phyloP scores from a whole-genome alignment of 2,888 invertebrate genomes.

The Drosophila kanekoi region DNA sequence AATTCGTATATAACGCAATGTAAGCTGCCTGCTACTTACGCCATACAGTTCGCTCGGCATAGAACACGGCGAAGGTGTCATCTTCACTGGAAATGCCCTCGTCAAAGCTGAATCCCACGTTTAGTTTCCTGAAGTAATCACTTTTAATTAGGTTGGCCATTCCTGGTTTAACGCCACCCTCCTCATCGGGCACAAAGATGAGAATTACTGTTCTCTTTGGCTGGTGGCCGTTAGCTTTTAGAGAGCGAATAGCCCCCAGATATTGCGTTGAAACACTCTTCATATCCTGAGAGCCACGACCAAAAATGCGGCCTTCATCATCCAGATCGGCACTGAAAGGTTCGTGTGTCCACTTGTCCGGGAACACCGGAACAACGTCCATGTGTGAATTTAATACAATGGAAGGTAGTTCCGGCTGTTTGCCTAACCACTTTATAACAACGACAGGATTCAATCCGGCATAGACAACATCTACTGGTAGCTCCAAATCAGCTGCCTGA shows the following conservation, averaged over 20 bases:
- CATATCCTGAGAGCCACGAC: conserved; percentile 95
- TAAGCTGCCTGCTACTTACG: conserved; percentile 86
- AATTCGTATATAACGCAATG: neutral
- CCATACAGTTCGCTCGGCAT: conserved; percentile 90
- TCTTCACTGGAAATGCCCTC: conserved; percentile 91
- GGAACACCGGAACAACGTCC: conserved; percentile 98
- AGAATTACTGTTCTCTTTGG: conserved; percentile 89
- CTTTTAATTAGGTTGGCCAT: conserved; percentile 89
- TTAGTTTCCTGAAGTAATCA: conserved; percentile 88
- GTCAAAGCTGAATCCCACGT: conserved; percentile 91
- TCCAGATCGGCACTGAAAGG: conserved; percentile 95
- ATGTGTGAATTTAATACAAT: conserved; percentile 95
- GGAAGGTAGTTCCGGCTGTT: conserved; percentile 88
- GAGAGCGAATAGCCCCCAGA: conserved; percentile 89
- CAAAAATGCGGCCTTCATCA: conserved; percentile 93
- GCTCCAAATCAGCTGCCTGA: conserved; percentile 89
- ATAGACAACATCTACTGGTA: conserved; percentile 88
- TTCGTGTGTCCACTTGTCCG: conserved; percentile 94
- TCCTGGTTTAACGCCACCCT: conserved; percentile 89
- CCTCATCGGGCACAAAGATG: conserved; percentile 88
- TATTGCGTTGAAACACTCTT: conserved; percentile 92
- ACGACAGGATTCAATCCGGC: conserved; percentile 89
- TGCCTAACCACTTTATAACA: conserved; percentile 92
- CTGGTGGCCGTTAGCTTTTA: conserved; percentile 86
- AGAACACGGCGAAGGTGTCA: conserved; percentile 88